Conservation (phyloP, 2,113 vertebrate genomes). For the Oncorhynchus nerka region DNA sequence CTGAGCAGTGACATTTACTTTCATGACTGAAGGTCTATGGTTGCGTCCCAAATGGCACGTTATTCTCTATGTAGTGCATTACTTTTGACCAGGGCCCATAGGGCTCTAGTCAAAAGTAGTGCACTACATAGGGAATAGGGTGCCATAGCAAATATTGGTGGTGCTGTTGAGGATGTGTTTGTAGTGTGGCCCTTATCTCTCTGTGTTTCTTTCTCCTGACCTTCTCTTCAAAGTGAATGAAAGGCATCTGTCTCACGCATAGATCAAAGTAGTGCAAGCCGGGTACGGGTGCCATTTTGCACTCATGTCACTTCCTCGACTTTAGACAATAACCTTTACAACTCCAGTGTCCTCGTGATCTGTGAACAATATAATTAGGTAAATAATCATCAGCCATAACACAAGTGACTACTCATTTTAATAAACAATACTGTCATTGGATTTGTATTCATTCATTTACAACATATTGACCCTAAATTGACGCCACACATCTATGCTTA, state of each 20-base stretch:
- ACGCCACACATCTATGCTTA: too few species aligned
- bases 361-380: neutral
- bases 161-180: constrained; percentile 32
- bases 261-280: constrained; percentile 61
- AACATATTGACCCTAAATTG: too few species aligned
- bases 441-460: too few species aligned
- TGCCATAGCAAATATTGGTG: neutral
- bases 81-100: too few species aligned
- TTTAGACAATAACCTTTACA: constrained; percentile 40
- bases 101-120: too few species aligned
- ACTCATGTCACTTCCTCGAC: constrained; percentile 51
- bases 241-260: constrained; percentile 47
- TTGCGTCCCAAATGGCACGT: too few species aligned
- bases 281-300: constrained; percentile 33
- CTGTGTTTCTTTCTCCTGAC: constrained; percentile 37
- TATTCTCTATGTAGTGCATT: too few species aligned
- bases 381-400: too few species aligned
- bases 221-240: constrained; percentile 62
- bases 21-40: neutral
- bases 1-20: constrained; percentile 50
- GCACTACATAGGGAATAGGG: too few species aligned
- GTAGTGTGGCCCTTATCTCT: constrained; percentile 22
- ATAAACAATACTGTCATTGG: too few species aligned
- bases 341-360: constrained; percentile 31
- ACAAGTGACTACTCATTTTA: too few species aligned